Percentiles rank a stretch among this genome's conserved stretches.
phyloP scores from a whole-genome alignment of 2,888 invertebrate genomes.

The Geotrupes spiniger region DNA sequence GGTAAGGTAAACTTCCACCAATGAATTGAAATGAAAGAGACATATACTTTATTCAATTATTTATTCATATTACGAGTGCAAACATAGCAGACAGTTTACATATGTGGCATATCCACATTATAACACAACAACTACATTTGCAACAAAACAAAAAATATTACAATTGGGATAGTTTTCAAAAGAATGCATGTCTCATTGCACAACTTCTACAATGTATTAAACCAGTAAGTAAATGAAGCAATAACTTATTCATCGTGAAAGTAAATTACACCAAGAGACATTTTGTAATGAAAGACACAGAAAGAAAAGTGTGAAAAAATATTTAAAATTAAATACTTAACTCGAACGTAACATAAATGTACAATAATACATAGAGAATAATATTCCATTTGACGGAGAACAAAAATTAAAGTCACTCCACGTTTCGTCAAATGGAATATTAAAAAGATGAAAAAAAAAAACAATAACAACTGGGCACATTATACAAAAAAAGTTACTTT shows the following conservation, averaged over 20 bases:
- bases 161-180: too few species aligned
- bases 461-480: conserved; percentile 20
- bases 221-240: conserved; percentile 9
- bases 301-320: conserved; percentile 19
- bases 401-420: conserved; percentile 13
- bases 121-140: too few species aligned
- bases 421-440: conserved; percentile 18
- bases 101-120: too few species aligned
- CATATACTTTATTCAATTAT: conserved; percentile 4
- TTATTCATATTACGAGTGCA: too few species aligned
- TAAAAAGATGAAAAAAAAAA: conserved; percentile 15
- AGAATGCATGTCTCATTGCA: conserved; percentile 9
- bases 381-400: conserved; percentile 18
- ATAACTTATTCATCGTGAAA: conserved; percentile 10
- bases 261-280: conserved; percentile 14
- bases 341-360: conserved; percentile 17
- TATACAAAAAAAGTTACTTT: conserved; percentile 3
- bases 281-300: conserved; percentile 4
- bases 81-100: too few species aligned
- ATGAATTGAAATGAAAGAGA: neutral
- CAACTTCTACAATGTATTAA: conserved; percentile 11
- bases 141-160: too few species aligned
- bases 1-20: too few species aligned
- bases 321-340: conserved; percentile 24
- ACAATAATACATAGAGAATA: conserved; percentile 19